Evolutionary conservation across 2,113 vertebrate species (phyloP), one percentile per base, ranked within the genome.

Genomic region (Empidonax alnorum): DNA sequence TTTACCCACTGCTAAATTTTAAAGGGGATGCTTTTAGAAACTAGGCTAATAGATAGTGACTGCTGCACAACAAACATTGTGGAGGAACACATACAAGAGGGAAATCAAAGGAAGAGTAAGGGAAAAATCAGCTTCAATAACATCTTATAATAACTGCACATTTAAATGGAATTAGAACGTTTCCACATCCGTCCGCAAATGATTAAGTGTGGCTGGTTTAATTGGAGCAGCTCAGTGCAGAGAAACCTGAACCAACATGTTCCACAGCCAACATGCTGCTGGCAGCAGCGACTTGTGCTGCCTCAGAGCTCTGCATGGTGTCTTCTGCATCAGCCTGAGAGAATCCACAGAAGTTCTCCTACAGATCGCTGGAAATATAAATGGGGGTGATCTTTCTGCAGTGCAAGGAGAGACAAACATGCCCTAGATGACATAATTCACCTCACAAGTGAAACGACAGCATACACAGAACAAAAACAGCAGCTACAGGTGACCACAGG

Each of bases 261-360:
- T 75, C 39, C 4, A 63, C 27, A 24, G 78, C 27, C 69, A 78
- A 3, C 16, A 14, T 47, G 47, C 55, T 76, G 39, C 62, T 35
- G 53, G 69, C 6, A 0, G 46, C 46, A 61, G 53, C 1, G 27
- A 8, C 59, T 17, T 27, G 59, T 39, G 30, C 62, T 47, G 6
- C 58, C 53, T 20, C 50, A 30, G 4, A 67, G 47, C 62, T 35
- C 41, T 39, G 8, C 18, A 3, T 0, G 0, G 30, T 0, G 0
- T 33, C 17, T 67, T 62, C 59, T 55, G 30, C 75, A 16, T 0
- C 5, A 16, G 37, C 20, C 56, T 25, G 37, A 30, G 35, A 37
- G 83, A 85, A 75, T 23, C 14, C 56, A 47, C 17, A 27, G 11
- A n/a, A 14, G 5, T 62, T 55, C 21, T 58, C 14, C 9, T 33